Evolutionary conservation across 2,888 invertebrate genomes (phyloP).

Genomic region (Ormyrus thymus): DNA sequence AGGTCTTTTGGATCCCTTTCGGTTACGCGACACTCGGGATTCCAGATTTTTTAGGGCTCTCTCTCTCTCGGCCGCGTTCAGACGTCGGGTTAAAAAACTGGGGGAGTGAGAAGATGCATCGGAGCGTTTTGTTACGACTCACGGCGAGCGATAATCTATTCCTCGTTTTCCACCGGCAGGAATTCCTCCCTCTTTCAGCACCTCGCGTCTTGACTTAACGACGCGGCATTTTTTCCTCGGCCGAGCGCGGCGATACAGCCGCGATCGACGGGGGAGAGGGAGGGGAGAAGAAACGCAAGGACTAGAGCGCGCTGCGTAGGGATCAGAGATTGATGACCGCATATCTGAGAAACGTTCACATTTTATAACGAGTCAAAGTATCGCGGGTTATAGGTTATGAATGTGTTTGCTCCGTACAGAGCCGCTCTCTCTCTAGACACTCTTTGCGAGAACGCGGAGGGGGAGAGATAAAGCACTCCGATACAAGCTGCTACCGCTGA

Average conservation of each 20-base stretch:
- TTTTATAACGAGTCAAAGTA: slow-evolving; percentile 41
- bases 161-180: neutral
- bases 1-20: no score
- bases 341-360: slow-evolving; percentile 40
- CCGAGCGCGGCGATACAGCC: neutral
- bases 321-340: slow-evolving; percentile 46
- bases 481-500: neutral
- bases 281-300: neutral
- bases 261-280: neutral
- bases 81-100: slow-evolving; percentile 10
- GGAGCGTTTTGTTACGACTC: slow-evolving; percentile 8
- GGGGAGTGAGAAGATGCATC: neutral
- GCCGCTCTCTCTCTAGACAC: neutral
- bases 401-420: neutral
- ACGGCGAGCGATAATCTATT: slow-evolving; percentile 12
- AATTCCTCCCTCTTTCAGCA: slow-evolving; percentile 39
- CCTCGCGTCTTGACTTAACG: slow-evolving; percentile 1
- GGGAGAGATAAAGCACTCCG: slow-evolving; percentile 12
- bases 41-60: slow-evolving; percentile 19
- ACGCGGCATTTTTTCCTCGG: slow-evolving; percentile 14
- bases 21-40: slow-evolving; percentile 8
- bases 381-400: slow-evolving; percentile 20
- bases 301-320: neutral
- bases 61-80: neutral
- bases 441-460: slow-evolving; percentile 13